Base-by-base conservation (phyloP, 1,140 invertebrate species). In the Lordiphosa collinella region DNA sequence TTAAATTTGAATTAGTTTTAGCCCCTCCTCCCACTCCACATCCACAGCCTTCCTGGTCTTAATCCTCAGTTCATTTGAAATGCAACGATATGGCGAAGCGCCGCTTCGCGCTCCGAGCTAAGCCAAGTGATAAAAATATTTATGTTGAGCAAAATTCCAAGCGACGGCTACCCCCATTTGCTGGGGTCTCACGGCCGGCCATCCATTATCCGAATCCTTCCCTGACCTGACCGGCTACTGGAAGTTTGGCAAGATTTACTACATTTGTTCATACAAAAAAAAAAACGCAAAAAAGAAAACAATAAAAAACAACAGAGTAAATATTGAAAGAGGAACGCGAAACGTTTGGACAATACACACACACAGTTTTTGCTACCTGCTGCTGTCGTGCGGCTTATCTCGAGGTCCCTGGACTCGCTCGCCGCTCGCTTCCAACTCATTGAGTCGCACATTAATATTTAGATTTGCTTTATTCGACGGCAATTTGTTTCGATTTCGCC, bases 91-190 rank as follows among this genome's bases (percentile, higher is more conserved):
- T 40, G 55, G 40, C 31, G 50, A 51, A 55, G 58, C 40, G 31
- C 36, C 56, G 53, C 57, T n/a, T n/a, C n/a, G 46, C 37, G 57
- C 61, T 43, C n/a, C n/a, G n/a, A 60, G 37, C 22, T 46, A 52
- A 61, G 57, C 41, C 63, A 71, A 82, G 76, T 82, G 71, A 82
- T 84, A 82, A 82, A 84, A 84, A 84, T 84, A 82, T 82, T 82
- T 82, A 82, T 82, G 76, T 75, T 56, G 50, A 41, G 50, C 49
- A 18, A 63, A 75, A 67, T 57, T 50, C 59, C 54, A 60, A 66
- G 66, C 70, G 70, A 74, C 51, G 61, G 52, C 63, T 74, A 53
- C 54, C 40, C 40, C 54, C 25, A 11, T 32, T 43, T 34, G 11
- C 4, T 18, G 13, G 41, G 29, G 34, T 16, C 36, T 48, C 46